Base-by-base conservation (phyloP, 2,113 vertebrate species). In the Labeo catla region DNA sequence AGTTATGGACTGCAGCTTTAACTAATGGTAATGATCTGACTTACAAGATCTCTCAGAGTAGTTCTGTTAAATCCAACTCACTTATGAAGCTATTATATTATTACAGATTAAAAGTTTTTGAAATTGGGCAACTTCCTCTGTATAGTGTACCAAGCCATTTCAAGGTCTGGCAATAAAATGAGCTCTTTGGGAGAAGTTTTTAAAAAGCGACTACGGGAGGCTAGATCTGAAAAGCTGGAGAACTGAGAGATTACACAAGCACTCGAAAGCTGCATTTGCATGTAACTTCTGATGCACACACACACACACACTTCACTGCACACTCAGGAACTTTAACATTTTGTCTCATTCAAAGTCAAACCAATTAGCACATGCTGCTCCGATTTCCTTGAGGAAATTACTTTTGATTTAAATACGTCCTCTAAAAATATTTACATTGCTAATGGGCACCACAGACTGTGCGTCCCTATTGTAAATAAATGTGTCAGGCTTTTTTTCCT, bases 401-500 rank as follows among this genome's bases (percentile, higher is more conserved):
- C 59, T 79, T 81, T 83, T 72, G 66, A 85, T 86, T 85, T 81
- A 80, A 89, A 76, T 61, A 73, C 63, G 15, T 85, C 78, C 88
- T 88, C 84, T 88, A 79, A 68, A 85, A 89, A 90, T 87, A 86
- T 91, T 70, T 83, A 79, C 85, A 63, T 77, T 47, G 79, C 83
- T 89, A 91, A 92, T 93, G 84, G 89, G 59, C 59, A 52, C 80
- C 73, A 65, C 68, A 36, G 59, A 85, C 52, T 21, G 76, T 72
- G 87, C 88, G 34, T 82, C 63, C 85, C 86, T 50, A 79, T 76
- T 28, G 80, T 86, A 86, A 91, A 90, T 81, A 88, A 78, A 76
- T 72, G 61, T 86, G 90, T 88, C 82, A 91, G 84, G 90, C 76
- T 89, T 87, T 76, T 90, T 93, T 93, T 92, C 91, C 63, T 88